Conservation (phyloP, 2,888 invertebrate species). For the Acanthacorydalis orientalis region DNA sequence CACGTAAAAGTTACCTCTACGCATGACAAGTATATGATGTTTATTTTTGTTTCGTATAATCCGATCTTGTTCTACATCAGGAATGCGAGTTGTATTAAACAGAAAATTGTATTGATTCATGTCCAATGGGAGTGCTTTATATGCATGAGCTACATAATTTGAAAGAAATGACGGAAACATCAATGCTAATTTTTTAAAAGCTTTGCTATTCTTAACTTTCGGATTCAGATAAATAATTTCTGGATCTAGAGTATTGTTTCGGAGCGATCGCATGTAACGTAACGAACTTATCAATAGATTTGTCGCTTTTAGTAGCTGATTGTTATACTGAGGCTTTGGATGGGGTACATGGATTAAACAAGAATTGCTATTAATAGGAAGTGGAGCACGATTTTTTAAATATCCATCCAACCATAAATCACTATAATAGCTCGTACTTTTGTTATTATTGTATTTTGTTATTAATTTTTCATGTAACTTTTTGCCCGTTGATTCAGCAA, state of each 20-base stretch:
- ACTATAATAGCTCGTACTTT: slow-evolving; percentile 87
- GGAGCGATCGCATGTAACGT: slow-evolving; percentile 74
- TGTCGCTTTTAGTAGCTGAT: slow-evolving; percentile 66
- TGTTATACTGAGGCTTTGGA: slow-evolving; percentile 49
- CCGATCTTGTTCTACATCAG: slow-evolving; percentile 61
- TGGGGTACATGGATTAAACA: slow-evolving; percentile 71
- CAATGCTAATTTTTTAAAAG: slow-evolving; percentile 57
- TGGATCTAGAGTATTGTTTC: slow-evolving; percentile 63
- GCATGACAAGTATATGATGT: slow-evolving; percentile 71
- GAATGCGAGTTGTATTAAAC: slow-evolving; percentile 83
- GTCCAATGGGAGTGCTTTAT: slow-evolving; percentile 88
- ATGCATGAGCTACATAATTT: slow-evolving; percentile 60
- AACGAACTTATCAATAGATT: slow-evolving; percentile 71
- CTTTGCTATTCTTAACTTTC: slow-evolving; percentile 65
- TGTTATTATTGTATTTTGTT: slow-evolving; percentile 53
- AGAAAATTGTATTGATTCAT: slow-evolving; percentile 90
- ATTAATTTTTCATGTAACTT: slow-evolving; percentile 49
- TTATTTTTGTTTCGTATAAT: slow-evolving; percentile 47
- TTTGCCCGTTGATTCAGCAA: slow-evolving; percentile 41
- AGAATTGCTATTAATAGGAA: slow-evolving; percentile 92
- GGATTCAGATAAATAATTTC: slow-evolving; percentile 90
- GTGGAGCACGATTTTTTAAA: slow-evolving; percentile 62
- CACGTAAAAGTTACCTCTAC: slow-evolving; percentile 73
- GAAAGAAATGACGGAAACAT: slow-evolving; percentile 61
- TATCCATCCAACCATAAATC: slow-evolving; percentile 94